Evolutionary conservation across 2,113 vertebrate species (phyloP).

Genomic region (Gasterosteus nipponicus): DNA sequence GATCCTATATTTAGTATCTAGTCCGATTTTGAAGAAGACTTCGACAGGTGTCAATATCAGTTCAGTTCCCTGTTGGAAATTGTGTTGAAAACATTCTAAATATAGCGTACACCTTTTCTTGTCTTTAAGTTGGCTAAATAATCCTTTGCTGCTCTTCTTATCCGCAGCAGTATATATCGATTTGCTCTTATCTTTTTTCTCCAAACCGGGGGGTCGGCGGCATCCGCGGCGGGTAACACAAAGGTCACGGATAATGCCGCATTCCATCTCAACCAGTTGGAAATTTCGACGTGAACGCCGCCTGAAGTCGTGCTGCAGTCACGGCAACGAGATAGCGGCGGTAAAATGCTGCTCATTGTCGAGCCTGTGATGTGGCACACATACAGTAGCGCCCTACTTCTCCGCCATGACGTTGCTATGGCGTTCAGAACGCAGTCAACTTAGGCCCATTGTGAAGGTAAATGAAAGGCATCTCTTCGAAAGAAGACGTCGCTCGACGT

Average conservation of each 20-base stretch:
- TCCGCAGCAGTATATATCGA: not conserved
- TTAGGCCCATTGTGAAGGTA: not conserved
- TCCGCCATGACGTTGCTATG: not conserved
- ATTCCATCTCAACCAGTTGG: not conserved
- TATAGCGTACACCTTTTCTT: not conserved
- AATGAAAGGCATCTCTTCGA: not conserved
- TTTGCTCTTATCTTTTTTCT: not conserved
- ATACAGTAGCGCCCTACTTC: not conserved
- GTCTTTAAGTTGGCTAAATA: not conserved
- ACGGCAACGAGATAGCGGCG: not conserved
- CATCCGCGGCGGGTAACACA: not conserved
- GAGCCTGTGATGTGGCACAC: too few species aligned
- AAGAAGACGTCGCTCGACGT: not conserved
- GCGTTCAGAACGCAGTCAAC: not conserved
- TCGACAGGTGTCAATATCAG: not conserved
- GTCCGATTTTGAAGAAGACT: not conserved
- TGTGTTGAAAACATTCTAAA: not conserved
- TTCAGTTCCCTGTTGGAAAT: not conserved
- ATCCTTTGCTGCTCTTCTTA: too few species aligned
- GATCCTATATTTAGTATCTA: not conserved
- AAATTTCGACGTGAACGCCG: not conserved
- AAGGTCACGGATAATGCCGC: not conserved
- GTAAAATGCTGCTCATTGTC: not conserved
- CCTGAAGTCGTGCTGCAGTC: not conserved
- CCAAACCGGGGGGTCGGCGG: not conserved